A percentile compares a stretch with the other conserved stretches of the same genome.
Evolutionary conservation across 2,113 vertebrate species (phyloP).

Genomic region (Neodontobutis hainanensis): DNA sequence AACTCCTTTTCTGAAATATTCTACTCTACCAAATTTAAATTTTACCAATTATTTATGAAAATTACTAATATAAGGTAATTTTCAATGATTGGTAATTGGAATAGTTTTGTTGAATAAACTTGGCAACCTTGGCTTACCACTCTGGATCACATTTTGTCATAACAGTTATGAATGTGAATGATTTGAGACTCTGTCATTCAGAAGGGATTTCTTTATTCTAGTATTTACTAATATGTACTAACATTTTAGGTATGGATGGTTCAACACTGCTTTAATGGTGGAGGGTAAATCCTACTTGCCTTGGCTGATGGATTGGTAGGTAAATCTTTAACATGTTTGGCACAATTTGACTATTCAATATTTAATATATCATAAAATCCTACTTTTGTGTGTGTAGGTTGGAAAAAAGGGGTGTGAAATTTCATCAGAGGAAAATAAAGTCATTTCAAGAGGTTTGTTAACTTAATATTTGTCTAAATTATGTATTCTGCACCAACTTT

Average conservation of each 20-base stretch:
- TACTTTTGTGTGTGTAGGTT: conserved; percentile 77
- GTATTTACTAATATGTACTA: not conserved
- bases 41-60: no score
- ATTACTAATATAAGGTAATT: no score
- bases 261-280: conserved; percentile 90
- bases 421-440: conserved; percentile 85
- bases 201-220: no score
- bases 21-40: no score
- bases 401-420: conserved; percentile 81
- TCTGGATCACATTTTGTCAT: no score
- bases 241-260: conserved; percentile 89
- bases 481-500: not conserved
- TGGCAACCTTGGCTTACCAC: no score
- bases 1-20: no score
- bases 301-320: conserved; percentile 92
- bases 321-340: not conserved
- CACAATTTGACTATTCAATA: not conserved
- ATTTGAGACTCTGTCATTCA: not conserved
- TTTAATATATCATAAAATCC: not conserved
- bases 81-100: no score
- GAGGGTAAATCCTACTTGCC: conserved; percentile 91
- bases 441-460: conserved; percentile 90
- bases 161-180: no score
- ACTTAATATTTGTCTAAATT: not conserved
- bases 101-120: not conserved